Conservation (phyloP, 2,888 invertebrate species). For the Torymus texanus region DNA sequence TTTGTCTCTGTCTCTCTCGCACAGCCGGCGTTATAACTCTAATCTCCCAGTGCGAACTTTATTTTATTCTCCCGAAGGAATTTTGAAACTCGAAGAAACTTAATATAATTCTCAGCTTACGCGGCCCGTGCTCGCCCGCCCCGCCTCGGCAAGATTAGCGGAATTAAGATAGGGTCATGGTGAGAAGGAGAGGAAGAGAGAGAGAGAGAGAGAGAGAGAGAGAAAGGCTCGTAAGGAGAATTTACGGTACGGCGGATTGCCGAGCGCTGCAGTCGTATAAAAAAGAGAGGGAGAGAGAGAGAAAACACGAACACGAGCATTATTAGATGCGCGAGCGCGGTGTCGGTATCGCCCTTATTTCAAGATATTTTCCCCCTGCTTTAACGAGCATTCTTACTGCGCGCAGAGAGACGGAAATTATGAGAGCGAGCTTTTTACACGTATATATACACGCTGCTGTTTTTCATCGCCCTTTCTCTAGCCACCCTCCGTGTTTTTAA, state of each 20-base stretch:
- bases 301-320: background rate
- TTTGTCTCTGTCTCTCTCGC: too few species aligned
- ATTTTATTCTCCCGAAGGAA: background rate
- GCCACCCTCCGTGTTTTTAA: background rate
- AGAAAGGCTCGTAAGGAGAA: background rate
- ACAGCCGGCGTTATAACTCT: slow-evolving; percentile 7
- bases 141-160: slow-evolving; percentile 11
- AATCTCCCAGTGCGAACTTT: slow-evolving; percentile 5
- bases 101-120: slow-evolving; percentile 3
- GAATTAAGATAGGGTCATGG: slow-evolving; percentile 10
- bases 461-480: background rate
- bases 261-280: too few species aligned
- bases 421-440: slow-evolving; percentile 3
- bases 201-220: too few species aligned
- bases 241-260: slow-evolving; percentile 1
- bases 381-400: background rate
- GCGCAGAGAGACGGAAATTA: background rate
- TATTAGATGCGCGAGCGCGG: slow-evolving; percentile 7
- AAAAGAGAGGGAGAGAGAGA: too few species aligned
- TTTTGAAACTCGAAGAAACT: slow-evolving; percentile 4
- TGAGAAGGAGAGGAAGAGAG: too few species aligned
- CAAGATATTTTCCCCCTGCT: background rate
- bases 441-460: background rate
- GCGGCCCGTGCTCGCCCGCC: background rate
- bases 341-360: background rate